phyloP scores from a whole-genome alignment of 2,113 vertebrate genomes.

The Accipiter cooperii region DNA sequence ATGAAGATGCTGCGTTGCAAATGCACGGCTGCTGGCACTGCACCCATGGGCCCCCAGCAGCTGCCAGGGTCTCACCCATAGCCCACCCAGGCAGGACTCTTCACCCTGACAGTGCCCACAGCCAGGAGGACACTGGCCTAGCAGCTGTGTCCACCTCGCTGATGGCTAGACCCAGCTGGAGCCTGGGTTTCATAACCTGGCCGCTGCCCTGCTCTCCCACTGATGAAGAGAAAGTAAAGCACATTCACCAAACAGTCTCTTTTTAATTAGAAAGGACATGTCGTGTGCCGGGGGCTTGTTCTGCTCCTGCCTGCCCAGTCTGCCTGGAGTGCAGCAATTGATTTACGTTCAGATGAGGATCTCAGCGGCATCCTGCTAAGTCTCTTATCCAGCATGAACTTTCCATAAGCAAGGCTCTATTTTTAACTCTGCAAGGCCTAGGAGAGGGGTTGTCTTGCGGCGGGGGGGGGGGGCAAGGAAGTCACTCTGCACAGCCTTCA shows the following conservation, averaged over 20 bases:
- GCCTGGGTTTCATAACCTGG: background rate
- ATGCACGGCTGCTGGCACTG: background rate
- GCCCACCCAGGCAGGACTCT: background rate
- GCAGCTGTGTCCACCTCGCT: accelerated
- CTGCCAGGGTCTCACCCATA: background rate
- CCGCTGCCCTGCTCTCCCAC: background rate
- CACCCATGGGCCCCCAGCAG: background rate
- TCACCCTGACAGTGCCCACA: background rate
- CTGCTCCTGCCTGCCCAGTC: background rate
- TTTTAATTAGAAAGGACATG: background rate
- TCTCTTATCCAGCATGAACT: conserved; percentile 52
- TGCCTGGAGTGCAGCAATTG: background rate
- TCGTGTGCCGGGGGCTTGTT: background rate
- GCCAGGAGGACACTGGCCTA: too few relatives aligned
- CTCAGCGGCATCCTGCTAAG: background rate
- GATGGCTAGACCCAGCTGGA: background rate
- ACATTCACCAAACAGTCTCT: background rate
- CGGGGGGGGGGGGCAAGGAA: background rate
- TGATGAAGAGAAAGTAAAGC: background rate
- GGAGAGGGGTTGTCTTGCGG: background rate
- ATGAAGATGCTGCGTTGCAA: accelerated
- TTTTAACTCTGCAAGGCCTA: conserved; percentile 49
- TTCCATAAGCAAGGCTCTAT: conserved; percentile 68
- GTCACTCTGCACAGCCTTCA: background rate
- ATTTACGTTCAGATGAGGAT: conserved; percentile 44